phyloP scores from a whole-genome alignment of 1,140 invertebrate genomes.

The Belonocnema kinseyi region DNA sequence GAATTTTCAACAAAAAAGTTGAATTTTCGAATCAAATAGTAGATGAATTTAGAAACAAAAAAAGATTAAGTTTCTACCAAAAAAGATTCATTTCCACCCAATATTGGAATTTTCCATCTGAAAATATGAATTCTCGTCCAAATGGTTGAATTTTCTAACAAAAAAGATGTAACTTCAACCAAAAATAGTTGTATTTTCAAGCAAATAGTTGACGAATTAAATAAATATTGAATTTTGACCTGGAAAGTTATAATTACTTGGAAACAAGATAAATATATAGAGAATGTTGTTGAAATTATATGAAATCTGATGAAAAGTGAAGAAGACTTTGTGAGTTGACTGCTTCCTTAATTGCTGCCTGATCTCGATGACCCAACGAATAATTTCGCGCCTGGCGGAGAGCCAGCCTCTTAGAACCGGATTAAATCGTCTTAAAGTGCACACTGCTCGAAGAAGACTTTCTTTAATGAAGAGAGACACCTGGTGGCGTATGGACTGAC shows the following conservation, averaged over 20 bases:
- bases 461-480: conserved; percentile 64
- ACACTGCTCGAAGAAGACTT: conserved; percentile 56
- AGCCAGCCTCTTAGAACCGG: conserved; percentile 33
- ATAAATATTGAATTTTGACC: too few species aligned
- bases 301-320: neutral
- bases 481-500: conserved; percentile 52
- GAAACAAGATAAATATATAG: neutral
- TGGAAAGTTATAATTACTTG: neutral
- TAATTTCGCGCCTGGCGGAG: neutral
- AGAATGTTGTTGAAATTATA: neutral
- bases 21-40: neutral
- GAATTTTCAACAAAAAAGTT: neutral
- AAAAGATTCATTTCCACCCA: too few species aligned
- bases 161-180: too few species aligned
- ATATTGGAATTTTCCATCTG: too few species aligned
- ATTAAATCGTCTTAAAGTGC: conserved; percentile 60
- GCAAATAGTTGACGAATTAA: too few species aligned
- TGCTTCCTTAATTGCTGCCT: neutral
- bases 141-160: too few species aligned
- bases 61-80: too few species aligned
- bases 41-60: too few species aligned
- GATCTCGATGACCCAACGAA: neutral
- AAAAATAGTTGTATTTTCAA: neutral
- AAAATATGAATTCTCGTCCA: too few species aligned
- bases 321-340: neutral